Evolutionary conservation across 2,797 vertebrate genomes (phyloP), one percentile per base, ranked within the genome.

Genomic region (Crypturellus tataupa): DNA sequence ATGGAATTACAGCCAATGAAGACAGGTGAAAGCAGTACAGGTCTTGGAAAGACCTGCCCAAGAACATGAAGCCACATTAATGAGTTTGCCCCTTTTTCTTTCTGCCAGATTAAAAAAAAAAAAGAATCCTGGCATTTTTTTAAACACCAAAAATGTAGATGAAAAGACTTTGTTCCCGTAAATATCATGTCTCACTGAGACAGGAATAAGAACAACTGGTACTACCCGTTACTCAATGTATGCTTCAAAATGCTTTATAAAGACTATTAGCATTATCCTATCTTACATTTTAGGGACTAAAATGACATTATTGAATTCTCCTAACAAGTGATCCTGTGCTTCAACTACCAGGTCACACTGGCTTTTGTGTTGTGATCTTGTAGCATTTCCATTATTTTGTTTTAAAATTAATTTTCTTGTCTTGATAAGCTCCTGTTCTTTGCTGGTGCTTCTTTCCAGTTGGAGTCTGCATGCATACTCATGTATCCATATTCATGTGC

Each of bases 301-400:
- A 23, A 7, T 19, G 8, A 27, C 6, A 4, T 1, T 4, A 37
- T 1, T 31, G 14, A 79, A n/a, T 10, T 62, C 7, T 13, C n/a
- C 27, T 27, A 67, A 3, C 4, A 24, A 68, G 35, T n/a, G 1
- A 2, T 40, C 33, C 51, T 21, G 29, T 51, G 14, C 58, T 67
- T 82, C 59, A 59, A 33, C 33, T 7, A 1, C 0, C 51, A 35
- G 6, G 9, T 81, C 60, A 49, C 29, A 37, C 44, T 14, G 55
- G 65, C 37, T 44, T 60, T 33, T 58, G 16, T 51, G 18, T 5
- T 19, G 39, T 60, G 35, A 64, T 56, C 19, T 35, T 58, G 31
- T 27, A 63, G 80, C 4, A 3, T 13, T 55, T 59, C 64, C 33
- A 69, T 39, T 40, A n/a, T 33, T 59, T 62, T 29, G 3, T 13